Evolutionary conservation across 1,140 invertebrate genomes (phyloP).

Genomic region (Drosophila santomea): DNA sequence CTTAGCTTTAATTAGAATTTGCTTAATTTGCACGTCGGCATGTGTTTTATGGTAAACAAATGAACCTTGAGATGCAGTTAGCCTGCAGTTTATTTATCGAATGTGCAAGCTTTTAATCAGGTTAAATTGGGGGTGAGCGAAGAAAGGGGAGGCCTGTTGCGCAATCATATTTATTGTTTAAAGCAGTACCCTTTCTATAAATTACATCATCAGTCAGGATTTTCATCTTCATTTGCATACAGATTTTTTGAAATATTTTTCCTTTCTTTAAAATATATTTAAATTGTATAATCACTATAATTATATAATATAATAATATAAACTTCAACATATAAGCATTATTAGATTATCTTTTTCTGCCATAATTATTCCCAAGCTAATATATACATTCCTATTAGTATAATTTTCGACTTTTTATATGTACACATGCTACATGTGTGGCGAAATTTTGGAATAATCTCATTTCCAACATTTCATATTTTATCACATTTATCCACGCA

Average conservation of each 20-base stretch:
- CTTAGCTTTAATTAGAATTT: slow-evolving; percentile 70
- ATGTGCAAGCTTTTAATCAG: slow-evolving; percentile 16
- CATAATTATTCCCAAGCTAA: too few relatives aligned
- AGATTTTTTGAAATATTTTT: background rate
- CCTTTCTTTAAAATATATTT: background rate
- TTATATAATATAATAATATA: too few relatives aligned
- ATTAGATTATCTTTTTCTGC: too few relatives aligned
- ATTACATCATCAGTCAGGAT: background rate
- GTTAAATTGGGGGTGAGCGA: slow-evolving; percentile 11
- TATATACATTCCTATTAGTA: too few relatives aligned
- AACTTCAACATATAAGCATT: too few relatives aligned
- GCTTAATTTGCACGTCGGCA: slow-evolving; percentile 49
- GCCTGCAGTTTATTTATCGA: slow-evolving; percentile 45
- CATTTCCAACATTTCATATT: too few relatives aligned
- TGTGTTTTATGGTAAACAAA: slow-evolving; percentile 45
- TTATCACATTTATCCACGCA: too few relatives aligned
- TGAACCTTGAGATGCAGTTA: slow-evolving; percentile 74
- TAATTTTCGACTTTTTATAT: too few relatives aligned
- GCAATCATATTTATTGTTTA: slow-evolving; percentile 5
- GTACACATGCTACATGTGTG: too few relatives aligned
- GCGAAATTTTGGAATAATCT: too few relatives aligned
- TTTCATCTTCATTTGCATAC: background rate
- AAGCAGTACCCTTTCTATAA: background rate
- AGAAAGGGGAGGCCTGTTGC: background rate
- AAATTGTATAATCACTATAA: background rate